Conservation (phyloP, 2,888 invertebrate genomes). For the Drosophila austrosaltans region DNA sequence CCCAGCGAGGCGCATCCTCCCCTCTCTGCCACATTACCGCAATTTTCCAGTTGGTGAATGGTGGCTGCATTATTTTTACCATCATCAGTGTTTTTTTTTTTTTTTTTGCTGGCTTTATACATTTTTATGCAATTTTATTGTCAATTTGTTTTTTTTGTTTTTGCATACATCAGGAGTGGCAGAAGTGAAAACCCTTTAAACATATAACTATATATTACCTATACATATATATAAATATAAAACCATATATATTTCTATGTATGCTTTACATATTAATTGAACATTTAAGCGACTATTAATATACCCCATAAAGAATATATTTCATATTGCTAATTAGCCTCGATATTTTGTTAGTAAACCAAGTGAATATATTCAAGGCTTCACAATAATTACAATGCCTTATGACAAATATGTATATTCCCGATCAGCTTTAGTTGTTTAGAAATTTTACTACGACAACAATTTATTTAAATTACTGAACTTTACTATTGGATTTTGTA, state of each 20-base stretch:
- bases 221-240: not conserved
- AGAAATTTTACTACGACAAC: no score
- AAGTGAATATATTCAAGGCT: no score
- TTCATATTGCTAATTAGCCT: not conserved
- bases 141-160: conserved; percentile 31
- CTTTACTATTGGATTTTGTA: no score
- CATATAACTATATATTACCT: not conserved
- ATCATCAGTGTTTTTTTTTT: conserved; percentile 21
- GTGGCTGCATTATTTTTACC: conserved; percentile 27
- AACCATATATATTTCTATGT: not conserved
- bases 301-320: not conserved
- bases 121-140: conserved; percentile 66
- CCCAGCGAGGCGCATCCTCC: conserved; percentile 30
- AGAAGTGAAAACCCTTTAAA: conserved; percentile 28
- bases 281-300: not conserved
- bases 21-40: conserved; percentile 47
- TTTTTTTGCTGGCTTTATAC: conserved; percentile 30
- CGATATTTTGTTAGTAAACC: no score
- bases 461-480: no score
- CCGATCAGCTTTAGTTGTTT: no score
- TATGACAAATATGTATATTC: no score
- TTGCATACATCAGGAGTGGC: conserved; percentile 47
- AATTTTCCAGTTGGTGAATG: conserved; percentile 36
- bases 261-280: no score
- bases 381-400: no score